Base-by-base conservation (phyloP, 2,888 invertebrate genomes). In the Apotomis betuletana region DNA sequence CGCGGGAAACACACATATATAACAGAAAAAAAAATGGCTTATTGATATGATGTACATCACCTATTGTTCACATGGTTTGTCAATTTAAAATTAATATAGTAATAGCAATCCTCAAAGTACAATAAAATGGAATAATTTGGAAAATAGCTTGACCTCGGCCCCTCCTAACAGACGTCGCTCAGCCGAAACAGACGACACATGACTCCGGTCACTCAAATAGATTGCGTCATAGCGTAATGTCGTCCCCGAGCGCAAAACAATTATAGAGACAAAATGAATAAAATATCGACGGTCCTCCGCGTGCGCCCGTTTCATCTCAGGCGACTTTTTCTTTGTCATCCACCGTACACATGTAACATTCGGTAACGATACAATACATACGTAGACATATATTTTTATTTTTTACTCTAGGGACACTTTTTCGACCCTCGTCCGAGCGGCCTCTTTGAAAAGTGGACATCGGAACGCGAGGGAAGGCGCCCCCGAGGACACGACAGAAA, bases 361-460 rank as follows among this genome's bases (percentile, higher is more conserved):
- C 87, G 87, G 85, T 86, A 86, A 87, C 88, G 88, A 88, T 89
- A 91, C 91, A 90, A 89, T 91, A 91, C 89, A 90, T 88, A 87
- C 81, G 80, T 92, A 87, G 72, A 72, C 72, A 68, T 77, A 77
- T 76, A 90, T 92, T 91, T 92, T 90, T 90, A 87, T 92, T 91
- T 91, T 91, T 92, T 87, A 88, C 93, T 92, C 93, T 85, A 83
- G 93, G 93, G 93, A 93, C 93, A 91, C 90, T 92, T 93, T 92
- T 90, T 90, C 91, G 91, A 93, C 93, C 92, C 93, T 93, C 92
- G 93, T 93, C 93, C 93, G 89, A 90, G 91, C 93, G 91, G 92
- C 89, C 92, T 92, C 92, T 92, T 92, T 92, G 93, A 92, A 91
- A 92, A 92, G 92, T 92, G 93, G 93, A 93, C 92, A 92, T 92